Percentiles rank a stretch among this genome's conserved stretches.
phyloP scores from a whole-genome alignment of 2,797 vertebrate genomes.

The Gallinago solitaria region DNA sequence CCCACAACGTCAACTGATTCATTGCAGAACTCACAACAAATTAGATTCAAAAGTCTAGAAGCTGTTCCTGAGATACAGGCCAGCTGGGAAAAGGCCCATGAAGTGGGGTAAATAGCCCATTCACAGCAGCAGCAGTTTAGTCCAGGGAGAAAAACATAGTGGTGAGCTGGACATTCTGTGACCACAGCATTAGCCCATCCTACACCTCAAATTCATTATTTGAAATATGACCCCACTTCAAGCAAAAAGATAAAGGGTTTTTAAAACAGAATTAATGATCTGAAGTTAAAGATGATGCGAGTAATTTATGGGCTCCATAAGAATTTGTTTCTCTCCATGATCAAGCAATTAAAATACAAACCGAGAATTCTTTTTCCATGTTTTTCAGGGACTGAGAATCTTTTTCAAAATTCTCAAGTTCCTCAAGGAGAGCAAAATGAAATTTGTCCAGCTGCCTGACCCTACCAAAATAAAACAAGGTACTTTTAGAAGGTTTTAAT shows the following conservation, averaged over 20 bases:
- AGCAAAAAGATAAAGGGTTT: not conserved
- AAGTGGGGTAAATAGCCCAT: not conserved
- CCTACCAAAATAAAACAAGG: slow-evolving; percentile 76
- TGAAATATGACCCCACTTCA: not conserved
- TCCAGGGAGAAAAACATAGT: not conserved
- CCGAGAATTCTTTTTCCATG: slow-evolving; percentile 89
- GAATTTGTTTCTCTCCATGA: not conserved
- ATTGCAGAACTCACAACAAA: not conserved
- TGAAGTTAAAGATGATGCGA: not conserved
- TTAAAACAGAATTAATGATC: not conserved
- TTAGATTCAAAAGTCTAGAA: not conserved
- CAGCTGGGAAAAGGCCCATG: not conserved
- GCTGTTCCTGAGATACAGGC: not conserved
- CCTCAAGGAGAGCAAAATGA: slow-evolving; percentile 79
- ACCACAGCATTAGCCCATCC: not conserved
- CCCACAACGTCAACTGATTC: not conserved
- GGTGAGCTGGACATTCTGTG: not conserved
- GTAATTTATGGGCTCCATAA: not conserved
- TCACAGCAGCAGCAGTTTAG: not conserved
- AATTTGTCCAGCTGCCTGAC: slow-evolving; percentile 82
- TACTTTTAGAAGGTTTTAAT: not conserved
- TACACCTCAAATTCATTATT: not conserved
- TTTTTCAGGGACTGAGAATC: slow-evolving; percentile 81
- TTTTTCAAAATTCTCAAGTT: slow-evolving; percentile 87
- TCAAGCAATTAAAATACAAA: slow-evolving; percentile 69